These are phyloP conservation scores for Megalops atlanticus DNA, from an alignment of 2,113 vertebrate species.

Conservation along the genomic window DNA sequence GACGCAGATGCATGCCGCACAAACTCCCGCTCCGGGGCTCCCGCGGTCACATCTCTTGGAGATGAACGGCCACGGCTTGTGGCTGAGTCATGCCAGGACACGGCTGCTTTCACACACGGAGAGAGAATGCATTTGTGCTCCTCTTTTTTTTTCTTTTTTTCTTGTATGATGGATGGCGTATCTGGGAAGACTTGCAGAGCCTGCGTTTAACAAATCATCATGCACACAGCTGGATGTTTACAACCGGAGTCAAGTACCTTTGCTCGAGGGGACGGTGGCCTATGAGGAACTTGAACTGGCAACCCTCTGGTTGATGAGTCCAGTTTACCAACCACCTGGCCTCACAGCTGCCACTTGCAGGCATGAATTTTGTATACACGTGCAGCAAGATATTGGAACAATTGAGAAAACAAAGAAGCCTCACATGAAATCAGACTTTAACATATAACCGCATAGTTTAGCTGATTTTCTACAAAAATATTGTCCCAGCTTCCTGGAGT, in stretches of 20 bases:
- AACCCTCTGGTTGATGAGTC: not conserved
- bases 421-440: no score
- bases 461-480: no score
- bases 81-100: not conserved
- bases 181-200: not conserved
- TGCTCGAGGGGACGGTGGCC: not conserved
- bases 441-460: no score
- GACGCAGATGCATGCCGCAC: constrained; percentile 14
- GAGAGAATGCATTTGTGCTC: not conserved
- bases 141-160: no score
- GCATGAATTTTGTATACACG: no score
- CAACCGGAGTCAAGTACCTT: not conserved
- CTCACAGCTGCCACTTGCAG: not conserved
- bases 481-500: no score
- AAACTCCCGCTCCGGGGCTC: constrained; percentile 26
- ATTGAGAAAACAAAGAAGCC: no score
- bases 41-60: constrained; percentile 14
- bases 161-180: not conserved
- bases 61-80: not conserved
- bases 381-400: no score
- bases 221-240: not conserved
- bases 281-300: not conserved
- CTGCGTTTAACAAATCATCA: not conserved
- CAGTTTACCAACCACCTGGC: not conserved
- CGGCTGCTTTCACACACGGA: not conserved